Base-by-base conservation (phyloP, 1,140 invertebrate genomes). In the Galendromus occidentalis region DNA sequence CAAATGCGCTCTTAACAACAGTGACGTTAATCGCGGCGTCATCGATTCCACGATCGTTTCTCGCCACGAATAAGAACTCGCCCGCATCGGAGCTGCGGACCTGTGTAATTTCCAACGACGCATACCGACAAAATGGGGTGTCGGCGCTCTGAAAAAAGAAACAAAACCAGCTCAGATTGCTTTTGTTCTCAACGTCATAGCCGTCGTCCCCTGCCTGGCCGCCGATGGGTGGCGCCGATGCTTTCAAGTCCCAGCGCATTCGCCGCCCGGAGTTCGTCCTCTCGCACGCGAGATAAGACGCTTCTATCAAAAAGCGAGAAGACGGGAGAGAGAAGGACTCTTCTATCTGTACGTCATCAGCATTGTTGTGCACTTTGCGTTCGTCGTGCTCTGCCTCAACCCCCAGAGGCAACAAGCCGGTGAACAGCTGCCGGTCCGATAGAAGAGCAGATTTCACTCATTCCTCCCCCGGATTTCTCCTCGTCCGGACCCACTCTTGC, bases 11-110 rank as follows among this genome's bases (percentile, higher is more conserved):
- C 51, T 59, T 59, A 14, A 59, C 51, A 14, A 59, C 51, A 30
- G 81, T 81, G 67, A 82, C 79, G 72, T 82, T 81, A 68, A 82
- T 76, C 63, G 74, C 74, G 67, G 79, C 80, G 68, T 81, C 80
- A 66, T 79, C 77, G 66, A 81, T 74, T 44, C 81, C 81, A 69
- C 78, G 75, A 59, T 75, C 69, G 65, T 80, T 81, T 42, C 78
- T 76, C 14, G 81, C 80, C 66, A 82, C 69, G 67, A 82, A 74
- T 68, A 79, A 69, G 73, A 80, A 79, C 72, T 81, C 80, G n/a
- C 81, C 80, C 4, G 74, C 75, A 72, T 82, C 79, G n/a, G 78
- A 77, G 68, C 74, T 74, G 68, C 76, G 75, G 30, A 82, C 77
- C 44, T 74, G 73, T 66, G 76, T 73, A 68, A 82, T 79, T 44